Conservation (phyloP, 2,113 vertebrate genomes). For the Panthera tigris region DNA sequence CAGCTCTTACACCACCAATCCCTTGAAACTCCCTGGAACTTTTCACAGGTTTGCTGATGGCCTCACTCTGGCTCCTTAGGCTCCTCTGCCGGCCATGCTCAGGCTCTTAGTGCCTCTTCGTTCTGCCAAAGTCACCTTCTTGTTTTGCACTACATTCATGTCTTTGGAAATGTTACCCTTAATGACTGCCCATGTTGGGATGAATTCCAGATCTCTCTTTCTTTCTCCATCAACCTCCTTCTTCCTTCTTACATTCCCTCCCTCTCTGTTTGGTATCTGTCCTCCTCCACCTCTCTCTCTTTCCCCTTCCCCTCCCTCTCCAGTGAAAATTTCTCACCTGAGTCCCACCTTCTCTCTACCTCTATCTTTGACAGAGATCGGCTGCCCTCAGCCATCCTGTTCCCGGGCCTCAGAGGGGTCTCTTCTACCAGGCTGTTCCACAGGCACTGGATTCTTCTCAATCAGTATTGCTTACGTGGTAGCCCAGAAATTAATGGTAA, state of each 20-base stretch:
- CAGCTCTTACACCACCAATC: no score
- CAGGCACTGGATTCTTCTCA: background rate
- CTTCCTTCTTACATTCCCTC: background rate
- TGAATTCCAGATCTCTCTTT: background rate
- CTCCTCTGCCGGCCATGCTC: background rate
- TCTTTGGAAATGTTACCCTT: background rate
- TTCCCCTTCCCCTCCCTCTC: background rate
- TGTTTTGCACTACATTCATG: background rate
- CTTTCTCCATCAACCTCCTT: background rate
- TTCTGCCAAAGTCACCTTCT: background rate
- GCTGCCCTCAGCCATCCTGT: background rate
- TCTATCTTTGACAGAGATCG: background rate
- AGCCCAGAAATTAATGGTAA: background rate
- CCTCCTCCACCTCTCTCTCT: background rate
- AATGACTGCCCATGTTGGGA: background rate
- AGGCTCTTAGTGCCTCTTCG: background rate
- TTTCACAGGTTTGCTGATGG: background rate
- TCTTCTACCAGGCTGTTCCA: background rate
- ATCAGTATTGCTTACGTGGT: background rate
- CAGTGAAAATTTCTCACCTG: background rate
- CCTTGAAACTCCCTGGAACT: background rate
- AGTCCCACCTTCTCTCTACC: background rate
- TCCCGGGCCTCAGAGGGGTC: background rate
- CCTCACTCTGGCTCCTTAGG: background rate
- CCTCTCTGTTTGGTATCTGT: no score